Base-by-base conservation (phyloP, 2,113 vertebrate species). In the Ctenodactylus gundi region DNA sequence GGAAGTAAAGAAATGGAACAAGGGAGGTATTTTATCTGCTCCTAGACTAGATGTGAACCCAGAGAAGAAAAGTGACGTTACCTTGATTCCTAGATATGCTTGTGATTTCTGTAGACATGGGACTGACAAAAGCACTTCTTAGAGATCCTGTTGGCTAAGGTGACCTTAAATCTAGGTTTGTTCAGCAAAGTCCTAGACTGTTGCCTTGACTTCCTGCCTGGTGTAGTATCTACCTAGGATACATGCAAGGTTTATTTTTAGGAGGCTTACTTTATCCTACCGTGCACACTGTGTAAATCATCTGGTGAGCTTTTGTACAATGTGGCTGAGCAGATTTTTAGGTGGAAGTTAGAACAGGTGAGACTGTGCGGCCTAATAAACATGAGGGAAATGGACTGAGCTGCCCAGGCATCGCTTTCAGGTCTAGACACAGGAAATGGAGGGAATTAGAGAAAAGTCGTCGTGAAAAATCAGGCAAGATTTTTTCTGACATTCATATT, bases 201-300 rank as follows among this genome's bases (percentile, higher is more conserved):
- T 39, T 92, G 21, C 90, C 82, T 65, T 88, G 25, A 85, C 53
- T 88, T 91, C 67, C 82, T 85, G 23, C 87, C 53, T 85, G 27
- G 34, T 53, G 90, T 82, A 70, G 44, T 58, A 72, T 46, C 67
- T 68, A n/a, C 85, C 39, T 10, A 64, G 18, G 18, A 87, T 68
- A 6, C 46, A 36, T 14, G 39, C 41, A 76, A 67, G 75, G 92
- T 84, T 93, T 64, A 58, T 58, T 49, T 77, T 39, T n/a, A 7
- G 62, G n/a, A 29, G 46, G 4, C 23, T 83, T 72, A 34, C 4
- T 84, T 89, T 65, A 57, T 68, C 80, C 60, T 44, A 29, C 39
- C 27, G 15, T 73, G 21, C 12, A 55, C 18, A 64, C 15, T 75
- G 11, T 34, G 64, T 73, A 82, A 85, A 67, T 60, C 62, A 36